Conservation (phyloP, 2,888 invertebrate genomes). For the Hofmannophila pseudospretella region DNA sequence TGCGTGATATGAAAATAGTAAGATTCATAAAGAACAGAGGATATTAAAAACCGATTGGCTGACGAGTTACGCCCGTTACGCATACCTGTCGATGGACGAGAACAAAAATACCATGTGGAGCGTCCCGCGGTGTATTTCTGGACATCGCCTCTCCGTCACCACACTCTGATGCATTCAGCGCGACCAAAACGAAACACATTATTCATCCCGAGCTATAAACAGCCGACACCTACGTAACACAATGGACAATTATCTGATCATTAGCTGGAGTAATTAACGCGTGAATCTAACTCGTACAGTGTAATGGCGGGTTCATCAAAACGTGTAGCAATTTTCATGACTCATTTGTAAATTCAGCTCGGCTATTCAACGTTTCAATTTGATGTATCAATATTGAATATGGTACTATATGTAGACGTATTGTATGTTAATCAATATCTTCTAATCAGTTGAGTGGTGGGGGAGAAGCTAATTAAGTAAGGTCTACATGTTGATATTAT, state of each 20-base stretch:
- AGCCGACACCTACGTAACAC: slow-evolving; percentile 24
- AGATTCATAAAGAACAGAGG: slow-evolving; percentile 22
- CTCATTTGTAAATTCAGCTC: neutral
- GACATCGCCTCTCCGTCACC: slow-evolving; percentile 23
- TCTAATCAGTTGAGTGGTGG: too few relatives aligned
- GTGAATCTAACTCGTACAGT: slow-evolving; percentile 7
- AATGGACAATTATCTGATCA: slow-evolving; percentile 28
- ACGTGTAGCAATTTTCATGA: neutral
- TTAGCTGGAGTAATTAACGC: slow-evolving; percentile 26
- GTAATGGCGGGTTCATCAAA: neutral
- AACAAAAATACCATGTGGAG: slow-evolving; percentile 43
- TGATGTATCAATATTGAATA: neutral
- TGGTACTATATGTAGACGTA: neutral
- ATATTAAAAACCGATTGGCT: slow-evolving; percentile 28
- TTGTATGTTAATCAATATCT: neutral
- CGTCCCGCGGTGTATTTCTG: slow-evolving; percentile 44
- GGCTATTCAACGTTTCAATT: neutral
- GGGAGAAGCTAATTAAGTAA: too few relatives aligned
- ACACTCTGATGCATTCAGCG: slow-evolving; percentile 22
- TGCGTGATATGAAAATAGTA: slow-evolving; percentile 7
- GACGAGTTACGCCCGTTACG: slow-evolving; percentile 32
- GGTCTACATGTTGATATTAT: too few relatives aligned
- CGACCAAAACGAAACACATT: slow-evolving; percentile 24
- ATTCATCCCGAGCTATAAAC: slow-evolving; percentile 26
- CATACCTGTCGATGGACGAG: slow-evolving; percentile 56